These are phyloP conservation scores for Drosophila merina DNA, from an alignment of 2,888 invertebrate species.

Conservation along the genomic window DNA sequence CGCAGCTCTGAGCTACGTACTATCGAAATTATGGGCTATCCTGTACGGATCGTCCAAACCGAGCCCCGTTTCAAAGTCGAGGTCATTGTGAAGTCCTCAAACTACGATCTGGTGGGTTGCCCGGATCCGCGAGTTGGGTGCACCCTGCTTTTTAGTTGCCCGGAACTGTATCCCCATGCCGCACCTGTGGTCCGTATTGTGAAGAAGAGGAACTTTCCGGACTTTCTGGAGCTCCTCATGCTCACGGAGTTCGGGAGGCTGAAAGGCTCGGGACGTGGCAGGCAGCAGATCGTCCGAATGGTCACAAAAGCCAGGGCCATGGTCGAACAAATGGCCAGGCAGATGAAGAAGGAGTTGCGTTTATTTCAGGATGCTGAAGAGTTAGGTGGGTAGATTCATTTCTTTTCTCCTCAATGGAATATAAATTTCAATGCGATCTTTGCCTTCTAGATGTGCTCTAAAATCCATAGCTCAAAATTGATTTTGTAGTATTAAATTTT, in stretches of 20 bases:
- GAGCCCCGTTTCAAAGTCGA: constrained; percentile 6
- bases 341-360: not conserved
- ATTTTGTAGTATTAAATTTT: not conserved
- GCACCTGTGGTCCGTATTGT: constrained; percentile 24
- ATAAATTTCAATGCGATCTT: not conserved
- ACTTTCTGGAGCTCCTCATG: constrained; percentile 18
- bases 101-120: constrained; percentile 3
- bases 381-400: not conserved
- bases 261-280: not conserved
- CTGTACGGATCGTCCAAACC: constrained; percentile 5
- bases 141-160: constrained; percentile 41
- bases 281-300: constrained; percentile 33
- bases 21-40: constrained; percentile 14
- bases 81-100: constrained; percentile 14
- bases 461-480: not conserved
- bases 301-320: constrained; percentile 3
- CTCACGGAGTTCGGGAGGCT: constrained; percentile 22
- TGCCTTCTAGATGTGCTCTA: constrained; percentile 2
- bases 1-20: constrained; percentile 33
- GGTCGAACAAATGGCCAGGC: constrained; percentile 6
- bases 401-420: not conserved
- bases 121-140: constrained; percentile 24
- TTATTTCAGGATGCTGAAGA: not conserved
- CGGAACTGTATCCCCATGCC: constrained; percentile 23
- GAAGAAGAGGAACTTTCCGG: constrained; percentile 37